These are phyloP conservation scores for Enteromius treurensis DNA, from an alignment of 2,797 vertebrate species.

Conservation along the genomic window DNA sequence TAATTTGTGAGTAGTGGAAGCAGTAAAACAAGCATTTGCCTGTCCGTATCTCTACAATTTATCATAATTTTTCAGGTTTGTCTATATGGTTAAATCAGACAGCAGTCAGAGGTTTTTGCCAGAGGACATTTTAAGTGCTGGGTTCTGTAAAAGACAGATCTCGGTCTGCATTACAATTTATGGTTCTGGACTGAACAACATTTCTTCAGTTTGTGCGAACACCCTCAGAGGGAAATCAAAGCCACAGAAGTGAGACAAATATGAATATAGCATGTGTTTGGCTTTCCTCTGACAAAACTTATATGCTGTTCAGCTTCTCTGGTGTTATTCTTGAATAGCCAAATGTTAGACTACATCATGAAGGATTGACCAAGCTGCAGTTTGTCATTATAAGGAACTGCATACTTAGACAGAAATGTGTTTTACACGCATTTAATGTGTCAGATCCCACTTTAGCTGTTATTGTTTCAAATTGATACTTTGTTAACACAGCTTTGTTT, in stretches of 20 bases:
- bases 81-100: slow-evolving; percentile 14
- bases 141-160: not conserved
- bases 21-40: not conserved
- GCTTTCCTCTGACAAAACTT: not conserved
- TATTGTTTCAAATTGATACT: not conserved
- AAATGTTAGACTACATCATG: not conserved
- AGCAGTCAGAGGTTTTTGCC: not conserved
- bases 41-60: not conserved
- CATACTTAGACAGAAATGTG: not conserved
- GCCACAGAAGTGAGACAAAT: slow-evolving; percentile 11
- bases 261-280: not conserved
- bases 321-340: not conserved
- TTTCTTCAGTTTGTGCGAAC: not conserved
- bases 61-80: not conserved
- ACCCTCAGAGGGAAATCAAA: not conserved
- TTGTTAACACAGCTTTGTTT: not conserved
- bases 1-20: not conserved
- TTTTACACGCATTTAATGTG: not conserved
- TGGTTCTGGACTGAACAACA: not conserved
- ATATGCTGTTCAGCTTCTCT: not conserved
- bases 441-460: not conserved
- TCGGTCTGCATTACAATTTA: not conserved
- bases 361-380: not conserved
- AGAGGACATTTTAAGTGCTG: not conserved
- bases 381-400: not conserved